Conservation (phyloP, 2,888 invertebrate genomes). For the Cremastinae sp. region DNA sequence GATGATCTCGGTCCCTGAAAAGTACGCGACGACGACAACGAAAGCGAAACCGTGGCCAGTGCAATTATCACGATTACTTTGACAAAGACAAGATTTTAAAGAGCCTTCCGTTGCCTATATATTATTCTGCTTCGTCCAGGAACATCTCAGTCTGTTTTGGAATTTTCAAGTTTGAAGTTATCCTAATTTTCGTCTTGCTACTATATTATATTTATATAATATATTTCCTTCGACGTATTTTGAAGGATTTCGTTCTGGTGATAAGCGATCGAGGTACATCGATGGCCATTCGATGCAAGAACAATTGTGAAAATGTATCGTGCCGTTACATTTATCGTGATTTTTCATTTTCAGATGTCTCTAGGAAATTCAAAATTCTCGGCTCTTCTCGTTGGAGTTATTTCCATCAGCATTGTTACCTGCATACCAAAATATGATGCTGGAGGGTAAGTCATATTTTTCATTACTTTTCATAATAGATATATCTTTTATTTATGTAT, state of each 20-base stretch:
- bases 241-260: not conserved
- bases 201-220: not conserved
- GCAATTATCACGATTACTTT: slow-evolving; percentile 75
- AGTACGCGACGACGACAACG: slow-evolving; percentile 75
- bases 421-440: slow-evolving; percentile 75
- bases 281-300: not conserved
- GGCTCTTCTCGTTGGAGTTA: slow-evolving; percentile 44
- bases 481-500: not conserved
- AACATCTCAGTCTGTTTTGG: slow-evolving; percentile 66
- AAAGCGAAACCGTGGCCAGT: slow-evolving; percentile 78
- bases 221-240: slow-evolving; percentile 1
- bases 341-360: slow-evolving; percentile 60
- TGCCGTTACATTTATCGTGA: slow-evolving; percentile 13
- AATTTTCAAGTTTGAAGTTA: slow-evolving; percentile 45
- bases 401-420: slow-evolving; percentile 63
- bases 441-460: slow-evolving; percentile 71
- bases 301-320: not conserved
- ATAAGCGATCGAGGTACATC: not conserved
- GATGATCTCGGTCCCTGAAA: slow-evolving; percentile 68
- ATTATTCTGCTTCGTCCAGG: slow-evolving; percentile 66
- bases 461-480: not conserved
- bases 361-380: slow-evolving; percentile 51
- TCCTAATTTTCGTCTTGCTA: slow-evolving; percentile 19
- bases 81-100: slow-evolving; percentile 66
- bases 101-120: slow-evolving; percentile 70